A percentile compares a stretch with the other conserved stretches of the same genome.
phyloP scores from a whole-genome alignment of 2,888 invertebrate species.

The Argyresthia albistria region DNA sequence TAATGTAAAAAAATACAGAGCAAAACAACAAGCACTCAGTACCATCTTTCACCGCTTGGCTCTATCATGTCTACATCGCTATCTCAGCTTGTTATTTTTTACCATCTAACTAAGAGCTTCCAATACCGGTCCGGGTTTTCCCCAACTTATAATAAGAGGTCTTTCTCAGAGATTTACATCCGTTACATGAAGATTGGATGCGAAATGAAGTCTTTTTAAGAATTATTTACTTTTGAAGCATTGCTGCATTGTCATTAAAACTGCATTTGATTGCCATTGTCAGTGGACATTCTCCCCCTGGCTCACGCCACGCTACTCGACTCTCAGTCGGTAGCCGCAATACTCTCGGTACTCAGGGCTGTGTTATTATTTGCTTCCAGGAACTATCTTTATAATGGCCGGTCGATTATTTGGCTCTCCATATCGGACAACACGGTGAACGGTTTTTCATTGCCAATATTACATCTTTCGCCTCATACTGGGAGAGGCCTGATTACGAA shows the following conservation, averaged over 20 bases:
- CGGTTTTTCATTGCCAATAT: constrained; percentile 52
- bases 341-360: constrained; percentile 4
- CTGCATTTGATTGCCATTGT: too few relatives aligned
- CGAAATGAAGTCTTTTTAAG: not conserved
- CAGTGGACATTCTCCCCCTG: too few relatives aligned
- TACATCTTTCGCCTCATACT: constrained; percentile 53
- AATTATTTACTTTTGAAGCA: not conserved
- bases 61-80: constrained; percentile 7
- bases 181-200: not conserved
- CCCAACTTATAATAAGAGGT: not conserved
- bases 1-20: constrained; percentile 47
- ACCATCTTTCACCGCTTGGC: constrained; percentile 55
- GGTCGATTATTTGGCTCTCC: constrained; percentile 33
- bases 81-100: constrained; percentile 22
- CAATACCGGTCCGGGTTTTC: not conserved
- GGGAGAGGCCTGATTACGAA: constrained; percentile 57
- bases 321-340: constrained; percentile 1
- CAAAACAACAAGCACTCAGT: constrained; percentile 57
- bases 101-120: constrained; percentile 1
- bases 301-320: too few relatives aligned
- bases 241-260: too few relatives aligned
- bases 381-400: constrained; percentile 26
- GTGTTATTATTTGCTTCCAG: constrained; percentile 22
- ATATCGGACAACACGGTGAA: constrained; percentile 39
- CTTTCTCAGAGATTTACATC: too few relatives aligned